Conservation (phyloP, 2,797 vertebrate species). For the Tolypeutes matacus region DNA sequence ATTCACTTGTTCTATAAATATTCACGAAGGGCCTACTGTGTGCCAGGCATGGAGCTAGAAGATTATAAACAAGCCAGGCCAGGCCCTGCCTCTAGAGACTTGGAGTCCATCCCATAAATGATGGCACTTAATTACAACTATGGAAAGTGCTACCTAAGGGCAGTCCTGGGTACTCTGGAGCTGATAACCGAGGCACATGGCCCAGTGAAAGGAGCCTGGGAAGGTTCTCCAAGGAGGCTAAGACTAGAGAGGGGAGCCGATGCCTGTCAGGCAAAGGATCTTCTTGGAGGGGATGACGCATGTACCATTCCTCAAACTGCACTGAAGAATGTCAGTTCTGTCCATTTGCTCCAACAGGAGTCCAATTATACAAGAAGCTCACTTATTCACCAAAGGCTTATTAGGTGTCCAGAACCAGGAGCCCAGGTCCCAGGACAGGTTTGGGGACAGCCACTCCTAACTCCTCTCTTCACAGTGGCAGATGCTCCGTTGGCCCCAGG, state of each 20-base stretch:
- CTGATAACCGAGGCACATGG: neutral
- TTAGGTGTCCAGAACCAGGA: neutral
- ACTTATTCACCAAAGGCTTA: neutral
- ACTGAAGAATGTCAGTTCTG: neutral
- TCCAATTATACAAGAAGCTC: accelerated
- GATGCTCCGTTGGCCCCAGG: neutral
- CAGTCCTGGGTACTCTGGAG: neutral
- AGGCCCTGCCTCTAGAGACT: neutral
- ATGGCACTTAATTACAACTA: neutral
- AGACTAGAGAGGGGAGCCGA: neutral
- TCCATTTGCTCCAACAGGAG: neutral
- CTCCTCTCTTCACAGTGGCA: neutral
- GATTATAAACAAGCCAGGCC: neutral
- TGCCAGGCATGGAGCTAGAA: neutral
- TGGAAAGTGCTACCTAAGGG: neutral
- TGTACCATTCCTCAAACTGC: neutral
- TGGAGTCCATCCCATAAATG: neutral
- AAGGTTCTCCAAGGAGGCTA: neutral
- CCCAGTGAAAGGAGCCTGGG: neutral
- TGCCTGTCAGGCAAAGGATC: neutral
- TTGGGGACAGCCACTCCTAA: neutral
- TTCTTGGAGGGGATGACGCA: neutral
- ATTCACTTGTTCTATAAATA: neutral
- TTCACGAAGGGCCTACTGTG: neutral
- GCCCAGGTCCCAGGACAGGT: neutral